Conservation (phyloP, 2,888 invertebrate genomes). For the Troides aeacus region DNA sequence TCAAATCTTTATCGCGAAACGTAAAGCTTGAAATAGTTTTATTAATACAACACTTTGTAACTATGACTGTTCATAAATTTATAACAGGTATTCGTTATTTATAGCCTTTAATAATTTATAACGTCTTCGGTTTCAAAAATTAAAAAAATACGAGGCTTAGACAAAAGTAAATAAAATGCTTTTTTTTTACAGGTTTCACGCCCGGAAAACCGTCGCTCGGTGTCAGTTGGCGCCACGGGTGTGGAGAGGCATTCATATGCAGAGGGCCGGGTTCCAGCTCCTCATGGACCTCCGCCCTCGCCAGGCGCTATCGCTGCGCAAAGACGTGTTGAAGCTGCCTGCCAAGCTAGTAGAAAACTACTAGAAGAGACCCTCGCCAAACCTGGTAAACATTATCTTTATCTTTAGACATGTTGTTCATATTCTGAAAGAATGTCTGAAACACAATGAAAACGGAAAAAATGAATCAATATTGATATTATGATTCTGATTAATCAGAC, state of each 20-base stretch:
- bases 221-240: constrained; percentile 57
- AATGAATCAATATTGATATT: no score
- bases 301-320: constrained; percentile 62
- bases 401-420: not conserved
- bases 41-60: not conserved
- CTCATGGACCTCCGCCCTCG: constrained; percentile 67
- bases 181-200: constrained; percentile 57
- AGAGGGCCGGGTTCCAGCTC: constrained; percentile 66
- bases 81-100: no score
- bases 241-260: constrained; percentile 61
- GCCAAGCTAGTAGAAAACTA: constrained; percentile 82
- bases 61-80: no score
- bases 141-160: not conserved
- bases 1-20: not conserved
- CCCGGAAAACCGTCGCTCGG: constrained; percentile 59
- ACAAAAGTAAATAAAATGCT: not conserved
- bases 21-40: not conserved
- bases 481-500: no score
- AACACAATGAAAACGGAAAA: not conserved
- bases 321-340: constrained; percentile 64
- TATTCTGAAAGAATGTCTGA: not conserved
- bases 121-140: no score
- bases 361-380: constrained; percentile 83
- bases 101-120: no score
- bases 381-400: constrained; percentile 61